Evolutionary conservation across 1,140 invertebrate species (phyloP), one percentile per base, ranked within the genome.

Genomic region (Cheumatopsyche charites): DNA sequence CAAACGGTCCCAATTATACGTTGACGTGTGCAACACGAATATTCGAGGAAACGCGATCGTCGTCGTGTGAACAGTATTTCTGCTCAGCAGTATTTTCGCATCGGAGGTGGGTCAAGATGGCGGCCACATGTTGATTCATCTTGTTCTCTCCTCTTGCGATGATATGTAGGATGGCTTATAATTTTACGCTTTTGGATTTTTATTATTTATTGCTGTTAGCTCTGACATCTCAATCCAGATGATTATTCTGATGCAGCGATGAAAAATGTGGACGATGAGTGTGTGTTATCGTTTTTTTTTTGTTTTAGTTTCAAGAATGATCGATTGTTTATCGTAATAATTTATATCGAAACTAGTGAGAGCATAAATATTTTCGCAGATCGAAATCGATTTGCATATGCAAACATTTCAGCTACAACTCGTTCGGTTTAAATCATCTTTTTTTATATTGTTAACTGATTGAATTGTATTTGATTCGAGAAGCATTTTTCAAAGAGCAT

Each of bases 21-120:
- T 63, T 43, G 62, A 63, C 62, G 62, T 43, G 29, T 63, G 26
- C 41, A 63, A 58, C 55, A 58, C 23, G 55, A 58, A 58, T 58
- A 12, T 25, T 58, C 23, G 55, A 25, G 55, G 55, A 58, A 58
- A 23, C 21, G 23, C 13, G 12, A 9, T 36, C 9, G 29, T 36
- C 3, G 29, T 36, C 9, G 9, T 36, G 29, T 4, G 29, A 3
- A 9, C 3, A 36, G 9, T 12, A 12, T 58, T 58, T 58, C 13
- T 58, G 19, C 55, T 36, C n/a, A n/a, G 49, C 45, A 49, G 4
- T 49, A 15, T 9, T 9, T 11, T 49, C 4, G 5, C 17, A 12
- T 21, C 19, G 47, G 19, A 19, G 15, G 47, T 52, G 47, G 15
- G 47, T 52, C 7, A 58, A 58, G 19, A 58, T 25, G 55, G 23